Conservation (phyloP, 2,797 vertebrate genomes). For the Anomalospiza imberbis region DNA sequence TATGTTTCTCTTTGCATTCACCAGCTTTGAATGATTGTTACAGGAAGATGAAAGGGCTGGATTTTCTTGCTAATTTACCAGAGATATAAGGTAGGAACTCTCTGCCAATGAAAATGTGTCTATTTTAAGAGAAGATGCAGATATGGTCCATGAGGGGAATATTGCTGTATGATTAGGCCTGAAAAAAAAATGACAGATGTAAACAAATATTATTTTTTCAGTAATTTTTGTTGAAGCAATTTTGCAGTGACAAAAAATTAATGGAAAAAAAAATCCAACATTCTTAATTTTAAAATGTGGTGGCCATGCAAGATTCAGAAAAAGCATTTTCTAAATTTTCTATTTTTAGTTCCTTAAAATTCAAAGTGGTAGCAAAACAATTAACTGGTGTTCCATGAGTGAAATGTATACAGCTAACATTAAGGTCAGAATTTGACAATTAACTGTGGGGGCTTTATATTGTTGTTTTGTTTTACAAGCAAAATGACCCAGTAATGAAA, state of each 20-base stretch:
- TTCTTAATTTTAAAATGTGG: neutral
- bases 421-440: neutral
- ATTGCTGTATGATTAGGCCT: neutral
- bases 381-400: neutral
- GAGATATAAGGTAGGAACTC: neutral
- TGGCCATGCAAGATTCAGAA: neutral
- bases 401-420: neutral
- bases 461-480: neutral
- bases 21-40: neutral
- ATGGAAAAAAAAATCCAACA: fast-evolving
- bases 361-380: neutral
- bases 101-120: neutral
- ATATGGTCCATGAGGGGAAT: neutral
- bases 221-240: neutral
- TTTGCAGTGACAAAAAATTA: neutral
- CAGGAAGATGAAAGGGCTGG: neutral
- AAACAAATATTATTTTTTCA: neutral
- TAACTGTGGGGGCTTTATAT: neutral
- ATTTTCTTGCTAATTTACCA: neutral
- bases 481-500: neutral
- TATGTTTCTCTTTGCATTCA: neutral
- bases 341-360: neutral
- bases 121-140: neutral
- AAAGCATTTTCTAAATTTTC: neutral
- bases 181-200: neutral